Evolutionary conservation across 1,140 invertebrate genomes (phyloP).

Genomic region (Drosophila subpulchrella): DNA sequence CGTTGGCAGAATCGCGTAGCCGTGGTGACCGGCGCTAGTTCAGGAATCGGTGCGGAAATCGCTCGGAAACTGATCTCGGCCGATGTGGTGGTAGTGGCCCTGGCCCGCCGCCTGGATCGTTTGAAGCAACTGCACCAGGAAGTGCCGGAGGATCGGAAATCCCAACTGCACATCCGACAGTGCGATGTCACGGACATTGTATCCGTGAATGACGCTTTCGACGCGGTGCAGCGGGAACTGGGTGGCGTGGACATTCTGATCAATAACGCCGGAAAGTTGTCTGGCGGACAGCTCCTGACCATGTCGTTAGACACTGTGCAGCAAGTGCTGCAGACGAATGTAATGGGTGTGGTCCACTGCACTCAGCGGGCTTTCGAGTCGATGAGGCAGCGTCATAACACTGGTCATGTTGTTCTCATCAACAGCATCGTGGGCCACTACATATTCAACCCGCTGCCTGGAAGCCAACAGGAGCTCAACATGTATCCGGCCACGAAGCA

Average conservation of each 20-base stretch:
- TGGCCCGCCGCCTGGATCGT: slow-evolving; percentile 87
- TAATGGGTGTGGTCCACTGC: slow-evolving; percentile 88
- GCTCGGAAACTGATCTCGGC: slow-evolving; percentile 86
- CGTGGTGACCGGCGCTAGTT: slow-evolving; percentile 90
- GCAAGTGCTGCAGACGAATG: slow-evolving; percentile 88
- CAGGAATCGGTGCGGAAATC: slow-evolving; percentile 88
- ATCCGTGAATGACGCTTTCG: slow-evolving; percentile 88
- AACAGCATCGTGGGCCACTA: slow-evolving; percentile 87
- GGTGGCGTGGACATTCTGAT: slow-evolving; percentile 89
- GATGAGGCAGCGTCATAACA: slow-evolving; percentile 87
- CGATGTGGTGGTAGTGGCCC: slow-evolving; percentile 89
- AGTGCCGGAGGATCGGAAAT: slow-evolving; percentile 28
- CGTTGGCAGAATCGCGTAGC: slow-evolving; percentile 88
- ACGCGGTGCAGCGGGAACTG: slow-evolving; percentile 85
- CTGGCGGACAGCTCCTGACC: slow-evolving; percentile 80
- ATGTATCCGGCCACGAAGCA: slow-evolving; percentile 89
- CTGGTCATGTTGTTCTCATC: slow-evolving; percentile 90
- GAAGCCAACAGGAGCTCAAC: slow-evolving; percentile 67
- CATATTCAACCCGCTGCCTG: slow-evolving; percentile 76
- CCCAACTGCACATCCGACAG: slow-evolving; percentile 81
- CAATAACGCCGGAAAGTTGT: slow-evolving; percentile 89
- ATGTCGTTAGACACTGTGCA: slow-evolving; percentile 82
- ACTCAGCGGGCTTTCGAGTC: slow-evolving; percentile 88
- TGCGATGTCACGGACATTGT: slow-evolving; percentile 89
- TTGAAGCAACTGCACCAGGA: slow-evolving; percentile 84